Percentiles rank a stretch among this genome's conserved stretches.
Evolutionary conservation across 2,113 vertebrate species (phyloP).

Genomic region (Heterotis niloticus): DNA sequence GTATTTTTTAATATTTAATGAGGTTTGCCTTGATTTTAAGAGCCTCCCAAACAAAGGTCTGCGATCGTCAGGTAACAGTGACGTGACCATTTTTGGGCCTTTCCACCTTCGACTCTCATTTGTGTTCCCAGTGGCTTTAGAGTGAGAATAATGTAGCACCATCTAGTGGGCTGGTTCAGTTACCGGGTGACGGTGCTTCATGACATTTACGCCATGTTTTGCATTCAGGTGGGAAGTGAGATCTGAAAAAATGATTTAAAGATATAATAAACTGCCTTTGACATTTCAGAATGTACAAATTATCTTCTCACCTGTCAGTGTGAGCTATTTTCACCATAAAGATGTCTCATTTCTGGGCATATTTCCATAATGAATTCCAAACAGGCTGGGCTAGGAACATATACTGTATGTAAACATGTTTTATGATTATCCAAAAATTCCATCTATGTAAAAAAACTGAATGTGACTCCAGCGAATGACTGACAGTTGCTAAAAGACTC

Average conservation of each 20-base stretch:
- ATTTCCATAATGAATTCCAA: slow-evolving; percentile 24
- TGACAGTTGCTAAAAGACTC: too few species aligned
- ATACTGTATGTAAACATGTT: slow-evolving; percentile 13
- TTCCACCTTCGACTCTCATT: background rate
- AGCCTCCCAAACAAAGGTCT: too few species aligned
- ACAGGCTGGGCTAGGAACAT: slow-evolving; percentile 15
- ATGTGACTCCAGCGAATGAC: background rate
- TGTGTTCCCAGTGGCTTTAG: background rate
- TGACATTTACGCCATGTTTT: background rate
- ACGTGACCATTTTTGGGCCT: background rate
- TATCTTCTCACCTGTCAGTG: background rate
- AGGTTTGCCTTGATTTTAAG: too few species aligned
- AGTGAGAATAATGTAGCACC: background rate
- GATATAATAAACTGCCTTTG: slow-evolving; percentile 5
- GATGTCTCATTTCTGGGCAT: background rate
- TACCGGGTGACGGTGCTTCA: background rate
- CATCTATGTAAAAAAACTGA: background rate
- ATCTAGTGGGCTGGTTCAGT: slow-evolving; percentile 11
- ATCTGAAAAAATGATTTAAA: background rate
- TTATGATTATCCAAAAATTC: slow-evolving; percentile 14
- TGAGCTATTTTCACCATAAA: background rate
- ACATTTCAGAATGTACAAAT: background rate
- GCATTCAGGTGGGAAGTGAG: background rate
- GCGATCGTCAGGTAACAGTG: too few species aligned
- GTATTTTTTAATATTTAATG: too few species aligned